These are phyloP conservation scores for Eristalis arbustorum DNA, from an alignment of 2,888 invertebrate species.

Conservation along the genomic window DNA sequence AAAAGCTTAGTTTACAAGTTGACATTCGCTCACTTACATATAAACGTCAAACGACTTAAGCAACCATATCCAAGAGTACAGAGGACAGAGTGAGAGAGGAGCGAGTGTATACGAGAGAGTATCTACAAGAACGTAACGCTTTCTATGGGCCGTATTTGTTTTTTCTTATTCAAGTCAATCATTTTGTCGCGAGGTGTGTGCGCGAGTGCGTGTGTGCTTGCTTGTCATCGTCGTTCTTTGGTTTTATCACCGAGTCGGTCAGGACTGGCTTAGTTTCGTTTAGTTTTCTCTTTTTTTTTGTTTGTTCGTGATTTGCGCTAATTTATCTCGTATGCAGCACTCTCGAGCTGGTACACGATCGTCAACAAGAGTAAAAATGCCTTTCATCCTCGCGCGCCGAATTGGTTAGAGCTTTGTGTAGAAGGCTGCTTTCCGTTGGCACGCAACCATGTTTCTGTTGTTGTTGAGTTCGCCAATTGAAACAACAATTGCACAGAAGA, in stretches of 20 bases:
- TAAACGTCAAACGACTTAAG: constrained; percentile 58
- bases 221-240: constrained; percentile 1
- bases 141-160: constrained; percentile 45
- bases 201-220: neutral
- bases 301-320: too few species aligned
- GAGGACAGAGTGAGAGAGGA: constrained; percentile 22
- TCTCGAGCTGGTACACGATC: constrained; percentile 16
- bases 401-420: constrained; percentile 72
- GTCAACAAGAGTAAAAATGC: constrained; percentile 65
- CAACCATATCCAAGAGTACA: constrained; percentile 62
- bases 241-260: constrained; percentile 31
- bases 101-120: constrained; percentile 2
- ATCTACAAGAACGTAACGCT: constrained; percentile 52
- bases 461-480: neutral
- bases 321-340: constrained; percentile 1
- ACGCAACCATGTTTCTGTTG: constrained; percentile 79
- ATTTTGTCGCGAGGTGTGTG: neutral
- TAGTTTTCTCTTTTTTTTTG: neutral
- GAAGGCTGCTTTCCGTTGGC: constrained; percentile 78
- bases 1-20: constrained; percentile 33
- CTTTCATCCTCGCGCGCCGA: constrained; percentile 57
- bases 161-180: neutral
- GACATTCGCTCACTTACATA: constrained; percentile 65
- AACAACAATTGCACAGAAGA: neutral
- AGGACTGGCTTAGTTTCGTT: neutral